Percentiles rank a stretch among this genome's conserved stretches.
Evolutionary conservation across 2,888 invertebrate species (phyloP).

Genomic region (Sinodicranocentrus sp.): DNA sequence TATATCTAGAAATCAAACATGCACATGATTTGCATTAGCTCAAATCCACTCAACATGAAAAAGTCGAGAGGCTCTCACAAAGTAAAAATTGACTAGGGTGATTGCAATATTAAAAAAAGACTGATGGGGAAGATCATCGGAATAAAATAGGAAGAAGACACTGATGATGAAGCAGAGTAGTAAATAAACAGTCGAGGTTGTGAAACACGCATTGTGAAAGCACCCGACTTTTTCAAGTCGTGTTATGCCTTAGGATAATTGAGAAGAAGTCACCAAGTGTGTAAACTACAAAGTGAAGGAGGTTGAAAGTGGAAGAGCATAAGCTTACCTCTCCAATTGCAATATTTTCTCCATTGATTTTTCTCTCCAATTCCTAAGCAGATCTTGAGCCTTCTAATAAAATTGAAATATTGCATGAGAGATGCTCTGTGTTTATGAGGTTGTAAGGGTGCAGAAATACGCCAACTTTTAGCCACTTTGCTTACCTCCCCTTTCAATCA

Average conservation of each 20-base stretch:
- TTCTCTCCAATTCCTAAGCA: background rate
- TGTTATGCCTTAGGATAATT: constrained; percentile 49
- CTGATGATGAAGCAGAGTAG: constrained; percentile 9
- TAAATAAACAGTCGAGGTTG: background rate
- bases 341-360: constrained; percentile 3
- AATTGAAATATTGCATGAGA: background rate
- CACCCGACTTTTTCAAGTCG: constrained; percentile 37
- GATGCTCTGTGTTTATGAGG: no score
- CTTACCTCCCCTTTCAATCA: no score
- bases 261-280: background rate
- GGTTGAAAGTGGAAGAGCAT: background rate
- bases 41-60: background rate
- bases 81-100: no score
- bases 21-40: background rate
- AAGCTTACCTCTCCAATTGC: background rate
- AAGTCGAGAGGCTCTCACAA: no score
- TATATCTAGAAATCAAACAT: no score
- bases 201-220: constrained; percentile 5
- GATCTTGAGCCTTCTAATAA: background rate
- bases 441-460: no score
- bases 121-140: background rate
- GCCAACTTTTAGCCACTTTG: no score
- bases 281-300: background rate
- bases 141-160: constrained; percentile 7
- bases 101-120: no score